phyloP scores from a whole-genome alignment of 1,140 invertebrate species.

The Samia ricini region DNA sequence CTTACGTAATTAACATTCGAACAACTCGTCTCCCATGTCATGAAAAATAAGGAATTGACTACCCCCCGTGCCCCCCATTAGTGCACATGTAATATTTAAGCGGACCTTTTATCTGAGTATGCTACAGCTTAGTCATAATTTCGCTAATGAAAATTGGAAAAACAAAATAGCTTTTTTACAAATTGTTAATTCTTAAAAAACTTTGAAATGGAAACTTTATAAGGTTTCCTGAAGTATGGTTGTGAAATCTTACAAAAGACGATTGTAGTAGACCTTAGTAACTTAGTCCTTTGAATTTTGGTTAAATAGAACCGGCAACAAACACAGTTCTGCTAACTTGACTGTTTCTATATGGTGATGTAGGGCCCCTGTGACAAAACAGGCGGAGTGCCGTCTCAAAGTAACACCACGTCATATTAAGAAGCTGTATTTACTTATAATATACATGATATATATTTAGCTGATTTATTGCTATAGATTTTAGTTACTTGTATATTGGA shows the following conservation, averaged over 20 bases:
- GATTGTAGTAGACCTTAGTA: not conserved
- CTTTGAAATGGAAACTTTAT: not conserved
- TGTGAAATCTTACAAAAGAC: slow-evolving; percentile 7
- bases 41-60: too few relatives aligned
- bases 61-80: too few relatives aligned
- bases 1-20: too few relatives aligned
- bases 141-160: too few relatives aligned
- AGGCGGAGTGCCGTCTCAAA: not conserved
- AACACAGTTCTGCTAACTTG: slow-evolving; percentile 9
- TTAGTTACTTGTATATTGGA: too few relatives aligned
- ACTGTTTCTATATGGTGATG: slow-evolving; percentile 17
- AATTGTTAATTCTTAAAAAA: not conserved
- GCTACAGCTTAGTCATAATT: too few relatives aligned
- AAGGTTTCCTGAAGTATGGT: slow-evolving; percentile 9
- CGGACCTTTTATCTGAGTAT: too few relatives aligned
- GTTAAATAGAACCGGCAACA: not conserved
- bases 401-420: not conserved
- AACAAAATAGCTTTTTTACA: too few relatives aligned
- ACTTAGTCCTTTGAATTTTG: not conserved
- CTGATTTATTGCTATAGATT: not conserved
- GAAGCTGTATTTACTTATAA: not conserved
- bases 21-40: too few relatives aligned
- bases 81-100: too few relatives aligned
- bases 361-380: slow-evolving; percentile 1
- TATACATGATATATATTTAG: not conserved